phyloP scores from a whole-genome alignment of 2,797 vertebrate species.

The Tinamus major region DNA sequence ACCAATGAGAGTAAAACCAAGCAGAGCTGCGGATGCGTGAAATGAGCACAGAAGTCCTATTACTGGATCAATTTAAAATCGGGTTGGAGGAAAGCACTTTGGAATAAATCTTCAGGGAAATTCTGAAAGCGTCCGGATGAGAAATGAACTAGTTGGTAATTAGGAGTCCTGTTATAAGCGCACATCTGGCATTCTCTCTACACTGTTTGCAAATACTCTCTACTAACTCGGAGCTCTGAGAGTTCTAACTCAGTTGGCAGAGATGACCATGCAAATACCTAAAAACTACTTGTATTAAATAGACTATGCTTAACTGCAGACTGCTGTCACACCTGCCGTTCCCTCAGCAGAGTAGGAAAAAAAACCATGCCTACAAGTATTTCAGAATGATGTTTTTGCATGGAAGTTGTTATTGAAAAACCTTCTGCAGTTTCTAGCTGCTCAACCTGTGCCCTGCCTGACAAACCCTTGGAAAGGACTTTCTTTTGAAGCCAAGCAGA shows the following conservation, averaged over 20 bases:
- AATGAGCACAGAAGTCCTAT: not conserved
- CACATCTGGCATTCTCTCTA: not conserved
- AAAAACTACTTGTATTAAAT: not conserved
- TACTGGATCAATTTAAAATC: not conserved
- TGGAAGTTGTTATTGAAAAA: not conserved
- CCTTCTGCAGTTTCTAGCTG: not conserved
- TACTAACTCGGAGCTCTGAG: not conserved
- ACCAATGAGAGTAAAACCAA: not conserved
- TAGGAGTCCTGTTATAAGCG: not conserved
- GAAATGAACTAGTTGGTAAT: not conserved
- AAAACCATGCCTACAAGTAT: not conserved
- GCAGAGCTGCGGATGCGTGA: not conserved
- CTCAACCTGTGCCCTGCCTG: not conserved
- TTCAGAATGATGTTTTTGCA: not conserved
- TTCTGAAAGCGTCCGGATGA: not conserved
- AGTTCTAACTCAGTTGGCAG: not conserved
- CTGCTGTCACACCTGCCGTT: not conserved
- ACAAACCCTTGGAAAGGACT: not conserved
- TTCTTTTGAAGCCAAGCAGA: not conserved
- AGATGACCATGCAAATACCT: not conserved
- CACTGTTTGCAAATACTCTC: not conserved
- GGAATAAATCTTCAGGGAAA: not conserved
- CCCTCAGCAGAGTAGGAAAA: not conserved
- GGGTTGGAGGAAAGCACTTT: not conserved
- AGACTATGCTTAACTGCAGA: not conserved